A percentile compares a stretch with the other conserved stretches of the same genome.
phyloP scores from a whole-genome alignment of 1,140 invertebrate genomes.

The Euura lappo region DNA sequence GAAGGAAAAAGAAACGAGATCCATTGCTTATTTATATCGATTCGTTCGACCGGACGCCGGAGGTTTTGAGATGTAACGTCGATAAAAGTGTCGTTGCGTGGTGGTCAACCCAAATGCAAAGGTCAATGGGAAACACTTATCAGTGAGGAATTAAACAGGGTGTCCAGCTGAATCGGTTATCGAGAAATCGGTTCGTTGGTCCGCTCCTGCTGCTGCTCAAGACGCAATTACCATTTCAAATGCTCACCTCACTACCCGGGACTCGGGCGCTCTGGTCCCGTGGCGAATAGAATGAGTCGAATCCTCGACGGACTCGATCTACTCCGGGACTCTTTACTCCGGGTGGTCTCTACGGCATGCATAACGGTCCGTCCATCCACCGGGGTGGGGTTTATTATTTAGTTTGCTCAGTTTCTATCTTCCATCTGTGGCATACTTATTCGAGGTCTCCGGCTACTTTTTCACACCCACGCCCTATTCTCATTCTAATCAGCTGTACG shows the following conservation, averaged over 20 bases:
- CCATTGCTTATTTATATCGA: no score
- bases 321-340: conserved; percentile 47
- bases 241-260: conserved; percentile 49
- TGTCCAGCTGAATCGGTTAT: conserved; percentile 6
- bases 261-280: no score
- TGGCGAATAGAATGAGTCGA: no score
- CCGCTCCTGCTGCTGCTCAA: conserved; percentile 19
- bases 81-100: neutral
- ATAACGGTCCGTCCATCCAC: conserved; percentile 22
- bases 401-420: conserved; percentile 56
- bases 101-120: neutral
- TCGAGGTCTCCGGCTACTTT: conserved; percentile 24
- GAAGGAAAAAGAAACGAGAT: no score
- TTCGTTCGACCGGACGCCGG: no score
- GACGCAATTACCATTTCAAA: conserved; percentile 59
- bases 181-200: neutral
- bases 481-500: conserved; percentile 53
- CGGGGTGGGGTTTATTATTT: conserved; percentile 55
- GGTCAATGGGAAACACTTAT: conserved; percentile 7
- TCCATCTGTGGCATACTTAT: conserved; percentile 44
- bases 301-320: conserved; percentile 22
- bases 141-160: conserved; percentile 2
- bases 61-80: neutral
- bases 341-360: conserved; percentile 51
- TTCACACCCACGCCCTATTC: conserved; percentile 52